Percentiles rank a stretch among this genome's conserved stretches.
Conservation (phyloP, 2,113 vertebrate species). For the Pachyramphus minor region DNA sequence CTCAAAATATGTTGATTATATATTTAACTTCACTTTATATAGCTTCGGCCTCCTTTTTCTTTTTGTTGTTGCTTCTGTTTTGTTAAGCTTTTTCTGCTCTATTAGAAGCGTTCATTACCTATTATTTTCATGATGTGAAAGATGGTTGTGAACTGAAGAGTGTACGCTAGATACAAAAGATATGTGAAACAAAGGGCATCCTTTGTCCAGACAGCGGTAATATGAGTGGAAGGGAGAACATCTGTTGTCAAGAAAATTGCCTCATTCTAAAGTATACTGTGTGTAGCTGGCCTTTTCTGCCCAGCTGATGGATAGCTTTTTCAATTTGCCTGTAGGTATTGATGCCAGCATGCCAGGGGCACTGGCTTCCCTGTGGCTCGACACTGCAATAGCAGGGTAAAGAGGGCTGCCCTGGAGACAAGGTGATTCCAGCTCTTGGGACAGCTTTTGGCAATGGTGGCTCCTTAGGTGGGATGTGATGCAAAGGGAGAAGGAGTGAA, state of each 20-base stretch:
- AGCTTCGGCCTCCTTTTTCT: not conserved
- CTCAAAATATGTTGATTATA: not conserved
- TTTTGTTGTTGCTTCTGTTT: not conserved
- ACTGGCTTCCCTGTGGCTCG: rapidly evolving
- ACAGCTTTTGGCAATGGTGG: not conserved
- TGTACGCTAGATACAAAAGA: not conserved
- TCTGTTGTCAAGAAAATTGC: not conserved
- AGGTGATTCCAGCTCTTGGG: not conserved
- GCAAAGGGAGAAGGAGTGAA: not conserved
- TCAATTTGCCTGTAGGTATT: not conserved
- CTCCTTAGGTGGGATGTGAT: not conserved
- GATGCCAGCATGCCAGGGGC: not conserved
- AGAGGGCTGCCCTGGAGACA: not conserved
- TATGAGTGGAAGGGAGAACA: not conserved
- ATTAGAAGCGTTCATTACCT: not conserved
- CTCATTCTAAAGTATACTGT: not conserved
- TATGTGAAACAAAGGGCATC: not conserved
- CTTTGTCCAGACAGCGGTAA: not conserved
- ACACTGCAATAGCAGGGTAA: not conserved
- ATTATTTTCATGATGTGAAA: not conserved
- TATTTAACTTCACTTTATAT: not conserved
- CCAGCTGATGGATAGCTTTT: not conserved
- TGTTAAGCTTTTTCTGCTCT: not conserved
- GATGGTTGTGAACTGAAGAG: not conserved
- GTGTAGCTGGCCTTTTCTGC: not conserved